Conservation (phyloP, 2,888 invertebrate genomes). For the Aspidiotus rigidus region DNA sequence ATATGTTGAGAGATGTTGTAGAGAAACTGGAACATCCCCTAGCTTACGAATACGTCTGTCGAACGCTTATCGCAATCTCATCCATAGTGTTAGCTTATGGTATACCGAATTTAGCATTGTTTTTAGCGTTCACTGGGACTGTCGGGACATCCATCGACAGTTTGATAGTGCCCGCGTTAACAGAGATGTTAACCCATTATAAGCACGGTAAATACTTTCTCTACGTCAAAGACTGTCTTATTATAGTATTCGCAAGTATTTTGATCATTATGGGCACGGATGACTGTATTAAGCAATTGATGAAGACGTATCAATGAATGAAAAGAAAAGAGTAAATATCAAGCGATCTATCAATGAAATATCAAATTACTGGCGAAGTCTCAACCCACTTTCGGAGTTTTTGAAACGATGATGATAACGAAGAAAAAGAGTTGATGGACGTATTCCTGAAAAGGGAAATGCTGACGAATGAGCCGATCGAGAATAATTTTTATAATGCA, state of each 20-base stretch:
- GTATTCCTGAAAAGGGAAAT: too few species aligned
- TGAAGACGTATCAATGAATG: not conserved
- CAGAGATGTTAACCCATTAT: conserved; percentile 12
- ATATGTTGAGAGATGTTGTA: conserved; percentile 9
- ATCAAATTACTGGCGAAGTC: too few species aligned
- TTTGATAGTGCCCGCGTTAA: conserved; percentile 20
- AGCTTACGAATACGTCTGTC: conserved; percentile 8
- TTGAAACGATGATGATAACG: too few species aligned
- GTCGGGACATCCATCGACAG: conserved; percentile 27
- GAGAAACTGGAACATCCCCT: not conserved
- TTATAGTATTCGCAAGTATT: not conserved
- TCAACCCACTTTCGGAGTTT: too few species aligned
- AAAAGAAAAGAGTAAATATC: too few species aligned
- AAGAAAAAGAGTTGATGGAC: too few species aligned
- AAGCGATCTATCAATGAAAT: too few species aligned
- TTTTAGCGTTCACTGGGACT: conserved; percentile 24
- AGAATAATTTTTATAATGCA: too few species aligned
- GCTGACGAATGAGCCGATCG: too few species aligned
- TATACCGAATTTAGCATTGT: conserved; percentile 21
- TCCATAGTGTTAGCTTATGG: conserved; percentile 18
- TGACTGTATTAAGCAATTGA: not conserved
- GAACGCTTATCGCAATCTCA: conserved; percentile 17
- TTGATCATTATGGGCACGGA: not conserved
- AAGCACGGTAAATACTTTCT: not conserved
- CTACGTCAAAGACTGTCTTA: not conserved